Evolutionary conservation across 2,113 vertebrate species (phyloP).

Genomic region (Onychostoma macrolepis): DNA sequence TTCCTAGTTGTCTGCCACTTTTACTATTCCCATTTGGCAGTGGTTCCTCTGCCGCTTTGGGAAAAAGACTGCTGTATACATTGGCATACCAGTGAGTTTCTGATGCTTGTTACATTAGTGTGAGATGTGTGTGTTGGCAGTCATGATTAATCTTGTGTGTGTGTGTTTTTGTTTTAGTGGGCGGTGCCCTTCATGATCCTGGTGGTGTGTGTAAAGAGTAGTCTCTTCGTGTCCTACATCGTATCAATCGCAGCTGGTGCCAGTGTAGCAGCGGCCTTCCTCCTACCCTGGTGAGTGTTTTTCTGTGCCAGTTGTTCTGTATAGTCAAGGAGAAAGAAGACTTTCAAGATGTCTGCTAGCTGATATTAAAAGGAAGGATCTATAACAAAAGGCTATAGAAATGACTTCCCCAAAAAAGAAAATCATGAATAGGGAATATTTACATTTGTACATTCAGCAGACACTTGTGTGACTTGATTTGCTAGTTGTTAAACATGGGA

Average conservation of each 20-base stretch:
- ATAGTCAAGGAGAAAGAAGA: background rate
- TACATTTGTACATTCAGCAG: background rate
- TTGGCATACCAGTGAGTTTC: slow-evolving; percentile 86
- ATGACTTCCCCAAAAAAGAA: background rate
- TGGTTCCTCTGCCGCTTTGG: slow-evolving; percentile 92
- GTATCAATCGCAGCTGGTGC: slow-evolving; percentile 84
- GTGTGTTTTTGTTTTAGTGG: slow-evolving; percentile 75
- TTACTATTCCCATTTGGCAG: slow-evolving; percentile 93
- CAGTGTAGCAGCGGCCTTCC: slow-evolving; percentile 89
- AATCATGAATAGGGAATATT: background rate
- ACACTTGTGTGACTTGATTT: background rate
- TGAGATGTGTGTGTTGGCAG: background rate
- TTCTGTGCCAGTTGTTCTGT: background rate
- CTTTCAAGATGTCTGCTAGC: background rate
- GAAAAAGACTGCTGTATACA: slow-evolving; percentile 91
- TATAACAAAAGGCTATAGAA: background rate
- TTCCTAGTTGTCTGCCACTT: slow-evolving; percentile 75
- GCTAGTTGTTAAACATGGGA: background rate
- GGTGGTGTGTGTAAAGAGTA: slow-evolving; percentile 76
- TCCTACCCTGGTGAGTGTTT: slow-evolving; percentile 85
- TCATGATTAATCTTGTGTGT: background rate
- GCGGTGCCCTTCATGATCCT: slow-evolving; percentile 89
- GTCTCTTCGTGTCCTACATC: slow-evolving; percentile 82
- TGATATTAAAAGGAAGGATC: no score
- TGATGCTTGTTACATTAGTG: background rate